Conservation (phyloP, 2,797 vertebrate genomes). For the Eulemur albifrons region DNA sequence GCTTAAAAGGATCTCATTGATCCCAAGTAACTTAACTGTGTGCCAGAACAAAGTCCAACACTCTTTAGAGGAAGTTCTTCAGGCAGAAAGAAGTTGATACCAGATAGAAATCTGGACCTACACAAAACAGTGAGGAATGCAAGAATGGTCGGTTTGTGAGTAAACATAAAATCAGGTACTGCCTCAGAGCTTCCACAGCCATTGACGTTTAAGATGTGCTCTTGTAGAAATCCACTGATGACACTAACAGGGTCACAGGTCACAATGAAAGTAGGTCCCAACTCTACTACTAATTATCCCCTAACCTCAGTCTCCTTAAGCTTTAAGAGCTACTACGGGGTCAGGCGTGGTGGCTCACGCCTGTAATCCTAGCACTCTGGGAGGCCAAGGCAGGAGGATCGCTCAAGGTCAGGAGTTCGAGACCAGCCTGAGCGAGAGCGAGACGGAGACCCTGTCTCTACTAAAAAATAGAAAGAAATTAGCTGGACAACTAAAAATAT, state of each 20-base stretch:
- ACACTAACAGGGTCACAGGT: background rate
- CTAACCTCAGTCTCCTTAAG: background rate
- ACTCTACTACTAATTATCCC: background rate
- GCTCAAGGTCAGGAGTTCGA: no score
- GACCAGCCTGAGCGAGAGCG: no score
- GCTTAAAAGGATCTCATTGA: background rate
- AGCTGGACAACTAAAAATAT: no score
- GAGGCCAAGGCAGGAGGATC: no score
- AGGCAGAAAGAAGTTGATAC: background rate
- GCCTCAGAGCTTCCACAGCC: background rate
- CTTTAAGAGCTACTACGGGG: background rate
- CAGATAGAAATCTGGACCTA: background rate
- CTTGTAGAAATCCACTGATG: background rate
- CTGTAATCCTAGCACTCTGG: no score
- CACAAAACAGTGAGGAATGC: background rate
- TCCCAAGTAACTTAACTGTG: background rate
- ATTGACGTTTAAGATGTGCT: background rate
- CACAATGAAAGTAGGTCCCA: background rate
- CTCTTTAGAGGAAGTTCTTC: background rate
- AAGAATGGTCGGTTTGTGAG: background rate
- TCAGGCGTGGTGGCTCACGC: no score
- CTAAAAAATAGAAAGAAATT: no score
- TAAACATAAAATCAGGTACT: constrained; percentile 6
- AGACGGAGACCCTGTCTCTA: no score
- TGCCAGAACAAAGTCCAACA: background rate